These are phyloP conservation scores for Odontocolon sp. DNA, from an alignment of 2,888 invertebrate species.

Conservation along the genomic window DNA sequence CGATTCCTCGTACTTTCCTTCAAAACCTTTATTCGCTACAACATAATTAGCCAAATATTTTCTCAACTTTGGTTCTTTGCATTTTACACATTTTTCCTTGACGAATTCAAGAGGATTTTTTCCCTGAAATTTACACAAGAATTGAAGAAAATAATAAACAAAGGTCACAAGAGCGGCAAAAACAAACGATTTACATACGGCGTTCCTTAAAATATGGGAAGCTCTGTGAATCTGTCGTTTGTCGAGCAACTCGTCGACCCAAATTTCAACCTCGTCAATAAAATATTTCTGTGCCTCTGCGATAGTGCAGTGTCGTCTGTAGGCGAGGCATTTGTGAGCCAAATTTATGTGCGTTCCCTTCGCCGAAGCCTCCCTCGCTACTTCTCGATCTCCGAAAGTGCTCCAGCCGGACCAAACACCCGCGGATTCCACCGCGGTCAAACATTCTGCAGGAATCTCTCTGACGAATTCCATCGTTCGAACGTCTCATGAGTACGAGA, in stretches of 20 bases:
- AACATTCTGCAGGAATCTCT: conserved; percentile 83
- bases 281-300: conserved; percentile 80
- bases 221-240: conserved; percentile 86
- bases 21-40: conserved; percentile 81
- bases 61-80: conserved; percentile 83
- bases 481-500: conserved; percentile 19
- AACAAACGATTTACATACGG: conserved; percentile 71
- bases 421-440: conserved; percentile 83
- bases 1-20: conserved; percentile 75
- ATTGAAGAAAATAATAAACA: background rate
- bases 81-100: conserved; percentile 83
- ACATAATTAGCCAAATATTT: conserved; percentile 87
- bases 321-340: conserved; percentile 84
- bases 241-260: conserved; percentile 85
- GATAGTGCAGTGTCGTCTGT: conserved; percentile 82
- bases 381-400: conserved; percentile 84
- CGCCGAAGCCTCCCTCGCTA: conserved; percentile 86
- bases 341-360: conserved; percentile 85
- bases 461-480: conserved; percentile 65
- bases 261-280: conserved; percentile 83
- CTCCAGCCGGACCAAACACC: conserved; percentile 87
- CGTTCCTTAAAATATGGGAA: conserved; percentile 85
- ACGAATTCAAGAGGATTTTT: conserved; percentile 84
- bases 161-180: background rate
- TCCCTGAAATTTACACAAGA: conserved; percentile 72